Conservation (phyloP, 2,113 vertebrate species). For the Nycticorax nycticorax region DNA sequence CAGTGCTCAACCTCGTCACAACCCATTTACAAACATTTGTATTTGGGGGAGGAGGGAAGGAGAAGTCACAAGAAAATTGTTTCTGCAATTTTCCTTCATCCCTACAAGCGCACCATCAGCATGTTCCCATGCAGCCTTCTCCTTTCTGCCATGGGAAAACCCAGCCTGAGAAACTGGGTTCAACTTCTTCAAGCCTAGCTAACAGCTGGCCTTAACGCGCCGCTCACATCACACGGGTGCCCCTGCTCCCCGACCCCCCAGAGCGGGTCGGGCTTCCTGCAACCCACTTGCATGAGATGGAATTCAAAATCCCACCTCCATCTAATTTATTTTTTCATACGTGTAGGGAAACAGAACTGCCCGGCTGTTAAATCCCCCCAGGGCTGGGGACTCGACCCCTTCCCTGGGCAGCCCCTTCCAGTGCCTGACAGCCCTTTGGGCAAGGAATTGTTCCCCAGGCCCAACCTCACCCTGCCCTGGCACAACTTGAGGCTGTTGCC, state of each 20-base stretch:
- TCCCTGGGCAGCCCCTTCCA: too few relatives aligned
- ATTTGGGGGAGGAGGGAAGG: background rate
- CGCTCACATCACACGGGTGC: accelerated
- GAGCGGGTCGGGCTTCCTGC: background rate
- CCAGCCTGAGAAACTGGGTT: background rate
- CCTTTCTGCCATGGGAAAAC: accelerated
- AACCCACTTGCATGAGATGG: background rate
- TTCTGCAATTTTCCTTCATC: background rate
- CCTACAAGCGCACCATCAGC: accelerated
- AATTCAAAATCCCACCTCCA: background rate
- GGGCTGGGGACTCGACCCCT: too few relatives aligned
- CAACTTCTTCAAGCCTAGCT: background rate
- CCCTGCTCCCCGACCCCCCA: accelerated
- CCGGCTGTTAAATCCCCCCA: too few relatives aligned
- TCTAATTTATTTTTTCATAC: background rate
- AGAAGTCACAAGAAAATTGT: background rate
- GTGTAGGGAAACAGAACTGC: background rate
- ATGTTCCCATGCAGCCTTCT: accelerated
- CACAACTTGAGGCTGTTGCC: too few relatives aligned
- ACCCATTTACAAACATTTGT: background rate
- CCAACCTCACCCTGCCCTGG: too few relatives aligned
- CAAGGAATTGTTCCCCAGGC: too few relatives aligned
- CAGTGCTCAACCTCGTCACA: background rate
- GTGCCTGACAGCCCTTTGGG: too few relatives aligned
- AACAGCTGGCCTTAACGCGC: accelerated